Evolutionary conservation across 2,113 vertebrate species (phyloP).

Genomic region (Petrocephalus zakoni): DNA sequence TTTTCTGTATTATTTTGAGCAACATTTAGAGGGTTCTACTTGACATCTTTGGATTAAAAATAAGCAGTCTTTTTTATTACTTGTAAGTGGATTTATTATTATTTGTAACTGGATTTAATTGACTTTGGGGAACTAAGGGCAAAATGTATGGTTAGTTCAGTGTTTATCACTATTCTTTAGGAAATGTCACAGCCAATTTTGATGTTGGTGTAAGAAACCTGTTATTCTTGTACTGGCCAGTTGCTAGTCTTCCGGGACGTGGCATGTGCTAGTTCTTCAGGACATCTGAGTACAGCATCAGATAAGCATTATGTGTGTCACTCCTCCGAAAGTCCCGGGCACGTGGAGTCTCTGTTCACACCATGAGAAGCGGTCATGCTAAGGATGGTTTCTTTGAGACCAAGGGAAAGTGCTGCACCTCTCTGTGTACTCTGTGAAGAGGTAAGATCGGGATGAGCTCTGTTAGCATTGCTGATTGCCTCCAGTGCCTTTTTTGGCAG

Average conservation of each 20-base stretch:
- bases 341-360: not conserved
- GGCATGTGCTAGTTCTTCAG: not conserved
- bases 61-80: not conserved
- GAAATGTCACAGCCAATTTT: not conserved
- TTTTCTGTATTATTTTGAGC: not conserved
- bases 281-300: not conserved
- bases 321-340: not conserved
- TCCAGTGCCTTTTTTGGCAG: not conserved
- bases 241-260: not conserved
- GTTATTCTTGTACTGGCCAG: not conserved
- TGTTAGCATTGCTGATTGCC: not conserved
- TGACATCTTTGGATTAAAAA: not conserved
- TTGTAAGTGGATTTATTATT: not conserved
- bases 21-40: not conserved
- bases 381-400: not conserved
- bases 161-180: not conserved
- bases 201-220: not conserved
- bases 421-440: not conserved
- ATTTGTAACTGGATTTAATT: not conserved
- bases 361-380: not conserved
- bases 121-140: not conserved
- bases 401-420: not conserved
- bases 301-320: not conserved
- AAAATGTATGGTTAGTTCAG: not conserved
- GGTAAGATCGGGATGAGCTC: not conserved